Percentiles rank a stretch among this genome's conserved stretches.
These are phyloP conservation scores for Monopis laevigella DNA, from an alignment of 2,888 invertebrate genomes.

Conservation along the genomic window DNA sequence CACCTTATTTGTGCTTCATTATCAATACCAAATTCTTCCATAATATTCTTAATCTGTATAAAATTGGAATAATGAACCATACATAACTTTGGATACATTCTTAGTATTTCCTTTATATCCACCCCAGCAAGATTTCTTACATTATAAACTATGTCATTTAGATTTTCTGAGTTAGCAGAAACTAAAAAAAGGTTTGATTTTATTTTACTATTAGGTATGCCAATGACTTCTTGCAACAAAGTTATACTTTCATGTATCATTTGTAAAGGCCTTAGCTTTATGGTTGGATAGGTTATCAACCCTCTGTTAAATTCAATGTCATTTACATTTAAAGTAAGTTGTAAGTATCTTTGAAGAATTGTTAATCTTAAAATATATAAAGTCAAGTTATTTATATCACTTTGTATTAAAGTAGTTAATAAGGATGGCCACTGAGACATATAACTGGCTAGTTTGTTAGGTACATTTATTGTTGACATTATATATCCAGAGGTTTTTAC, in stretches of 20 bases:
- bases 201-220: slow-evolving; percentile 45
- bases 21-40: slow-evolving; percentile 41
- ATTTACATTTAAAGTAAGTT: slow-evolving; percentile 44
- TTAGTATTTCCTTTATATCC: slow-evolving; percentile 52
- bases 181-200: slow-evolving; percentile 51
- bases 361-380: slow-evolving; percentile 41
- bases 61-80: slow-evolving; percentile 36
- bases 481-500: slow-evolving; percentile 35
- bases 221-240: slow-evolving; percentile 40
- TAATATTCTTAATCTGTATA: slow-evolving; percentile 37
- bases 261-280: slow-evolving; percentile 51
- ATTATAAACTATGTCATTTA: slow-evolving; percentile 39
- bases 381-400: slow-evolving; percentile 36
- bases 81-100: slow-evolving; percentile 48
- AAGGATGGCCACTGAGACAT: slow-evolving; percentile 61
- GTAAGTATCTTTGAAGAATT: slow-evolving; percentile 53
- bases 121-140: slow-evolving; percentile 45
- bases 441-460: slow-evolving; percentile 47
- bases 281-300: slow-evolving; percentile 48
- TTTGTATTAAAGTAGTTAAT: slow-evolving; percentile 43
- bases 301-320: slow-evolving; percentile 45
- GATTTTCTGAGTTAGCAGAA: slow-evolving; percentile 50
- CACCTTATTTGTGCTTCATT: slow-evolving; percentile 53
- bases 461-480: slow-evolving; percentile 34
- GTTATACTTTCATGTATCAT: slow-evolving; percentile 43